Evolutionary conservation across 2,797 vertebrate genomes (phyloP), one percentile per base, ranked within the genome.

Genomic region (Hyperoplus immaculatus): DNA sequence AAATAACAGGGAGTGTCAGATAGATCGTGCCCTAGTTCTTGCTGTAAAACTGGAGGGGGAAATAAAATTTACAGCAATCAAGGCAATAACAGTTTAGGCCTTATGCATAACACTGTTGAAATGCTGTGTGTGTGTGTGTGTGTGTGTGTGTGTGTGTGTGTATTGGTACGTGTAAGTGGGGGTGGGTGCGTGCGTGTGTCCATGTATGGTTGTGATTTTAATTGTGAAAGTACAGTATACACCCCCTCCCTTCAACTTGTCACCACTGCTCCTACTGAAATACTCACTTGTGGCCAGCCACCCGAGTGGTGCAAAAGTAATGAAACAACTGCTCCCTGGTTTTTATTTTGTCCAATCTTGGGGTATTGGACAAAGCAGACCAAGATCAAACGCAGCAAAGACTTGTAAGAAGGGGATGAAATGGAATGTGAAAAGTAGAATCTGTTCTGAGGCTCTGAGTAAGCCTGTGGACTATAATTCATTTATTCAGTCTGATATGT

Each of bases 11-110:
- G 16, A 29, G 62, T 36, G 65, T 11, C 71, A 79, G 46, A 75
- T 57, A 56, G 38, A 78, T 58, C 78, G 75, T 92, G 90, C 47
- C 91, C 93, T 92, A 92, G 64, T 90, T 93, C 67, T 78, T 80
- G 81, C 78, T 76, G 75, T 87, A 78, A 89, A 91, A 82, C 86
- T 75, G 72, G 71, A 87, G 46, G 78, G 67, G 78, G 70, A 69
- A 86, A 82, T 90, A 80, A 82, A 92, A 93, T 88, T 75, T 85
- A 82, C 82, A 75, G 80, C 87, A 90, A 86, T 90, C 87, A 86
- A 79, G 83, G 78, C 81, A 82, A 87, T 88, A 89, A 87, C 78
- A 76, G 39, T 90, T 84, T 90, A 93, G 84, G 36, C 69, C 8
- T 72, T 42, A 49, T 49, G 71, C 72, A 76, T 62, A 74, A 75